These are phyloP conservation scores for Apaloderma vittatum DNA, from an alignment of 2,113 vertebrate genomes.

Conservation along the genomic window DNA sequence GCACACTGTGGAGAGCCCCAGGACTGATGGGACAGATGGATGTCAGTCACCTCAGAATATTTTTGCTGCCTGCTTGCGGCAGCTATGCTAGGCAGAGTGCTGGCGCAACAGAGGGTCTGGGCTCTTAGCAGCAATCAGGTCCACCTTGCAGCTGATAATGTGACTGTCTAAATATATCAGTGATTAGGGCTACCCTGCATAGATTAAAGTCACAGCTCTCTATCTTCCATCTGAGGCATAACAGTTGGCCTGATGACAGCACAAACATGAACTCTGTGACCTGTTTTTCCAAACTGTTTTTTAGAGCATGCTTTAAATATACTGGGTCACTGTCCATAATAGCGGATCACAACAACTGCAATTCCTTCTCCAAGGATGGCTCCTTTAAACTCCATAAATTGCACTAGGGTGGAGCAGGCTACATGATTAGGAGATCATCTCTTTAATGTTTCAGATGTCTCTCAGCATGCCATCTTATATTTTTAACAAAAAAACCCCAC, in stretches of 20 bases:
- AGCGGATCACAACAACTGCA: background rate
- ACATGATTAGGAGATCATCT: background rate
- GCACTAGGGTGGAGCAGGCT: background rate
- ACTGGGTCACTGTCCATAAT: background rate
- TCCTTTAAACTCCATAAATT: constrained; percentile 1
- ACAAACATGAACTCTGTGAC: constrained; percentile 52
- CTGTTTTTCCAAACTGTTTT: constrained; percentile 36
- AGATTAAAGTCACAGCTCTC: constrained; percentile 52
- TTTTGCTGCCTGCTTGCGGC: background rate
- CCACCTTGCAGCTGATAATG: constrained; percentile 47
- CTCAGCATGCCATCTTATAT: background rate
- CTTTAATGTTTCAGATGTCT: background rate
- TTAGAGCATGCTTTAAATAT: constrained; percentile 29
- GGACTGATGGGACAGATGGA: background rate
- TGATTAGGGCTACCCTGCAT: constrained; percentile 34
- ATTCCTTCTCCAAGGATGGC: background rate
- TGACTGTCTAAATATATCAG: constrained; percentile 44
- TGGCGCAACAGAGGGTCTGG: background rate
- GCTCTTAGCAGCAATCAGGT: background rate
- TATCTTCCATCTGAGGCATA: constrained; percentile 28
- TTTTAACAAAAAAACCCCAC: background rate
- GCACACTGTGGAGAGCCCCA: fast-evolving
- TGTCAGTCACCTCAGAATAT: background rate
- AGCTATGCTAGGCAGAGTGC: background rate
- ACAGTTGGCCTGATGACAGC: constrained; percentile 41